Evolutionary conservation across 2,888 invertebrate species (phyloP).

Genomic region (Incurvaria masculella): DNA sequence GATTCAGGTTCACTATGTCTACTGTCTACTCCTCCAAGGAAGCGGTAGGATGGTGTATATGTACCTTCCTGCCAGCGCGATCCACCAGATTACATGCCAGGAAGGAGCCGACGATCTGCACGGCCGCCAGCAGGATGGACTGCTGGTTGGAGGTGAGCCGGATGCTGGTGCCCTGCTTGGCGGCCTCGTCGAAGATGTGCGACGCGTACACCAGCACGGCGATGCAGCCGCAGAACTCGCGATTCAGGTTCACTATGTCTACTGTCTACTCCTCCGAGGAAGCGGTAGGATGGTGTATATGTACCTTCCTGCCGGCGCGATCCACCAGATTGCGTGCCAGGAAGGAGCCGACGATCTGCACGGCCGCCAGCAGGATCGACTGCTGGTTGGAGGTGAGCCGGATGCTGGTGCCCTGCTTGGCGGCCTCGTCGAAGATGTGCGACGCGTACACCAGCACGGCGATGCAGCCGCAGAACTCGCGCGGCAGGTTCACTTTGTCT

Average conservation of each 20-base stretch:
- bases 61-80: constrained; percentile 43
- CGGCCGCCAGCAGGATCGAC: constrained; percentile 40
- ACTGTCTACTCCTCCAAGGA: too few relatives aligned
- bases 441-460: constrained; percentile 46
- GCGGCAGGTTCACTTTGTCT: constrained; percentile 41
- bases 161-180: constrained; percentile 29
- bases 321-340: constrained; percentile 46
- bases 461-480: constrained; percentile 49
- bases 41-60: too few relatives aligned
- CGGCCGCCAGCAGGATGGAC: constrained; percentile 40
- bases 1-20: constrained; percentile 39
- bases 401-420: constrained; percentile 29
- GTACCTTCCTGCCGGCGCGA: constrained; percentile 43
- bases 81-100: constrained; percentile 46
- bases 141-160: constrained; percentile 41
- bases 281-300: too few relatives aligned
- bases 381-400: constrained; percentile 41
- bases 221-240: constrained; percentile 49
- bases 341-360: constrained; percentile 44
- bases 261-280: too few relatives aligned
- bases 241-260: constrained; percentile 39
- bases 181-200: constrained; percentile 41
- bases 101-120: constrained; percentile 44
- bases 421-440: constrained; percentile 41
- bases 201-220: constrained; percentile 46